Base-by-base conservation (phyloP, 2,113 vertebrate species). In the Calonectris borealis region DNA sequence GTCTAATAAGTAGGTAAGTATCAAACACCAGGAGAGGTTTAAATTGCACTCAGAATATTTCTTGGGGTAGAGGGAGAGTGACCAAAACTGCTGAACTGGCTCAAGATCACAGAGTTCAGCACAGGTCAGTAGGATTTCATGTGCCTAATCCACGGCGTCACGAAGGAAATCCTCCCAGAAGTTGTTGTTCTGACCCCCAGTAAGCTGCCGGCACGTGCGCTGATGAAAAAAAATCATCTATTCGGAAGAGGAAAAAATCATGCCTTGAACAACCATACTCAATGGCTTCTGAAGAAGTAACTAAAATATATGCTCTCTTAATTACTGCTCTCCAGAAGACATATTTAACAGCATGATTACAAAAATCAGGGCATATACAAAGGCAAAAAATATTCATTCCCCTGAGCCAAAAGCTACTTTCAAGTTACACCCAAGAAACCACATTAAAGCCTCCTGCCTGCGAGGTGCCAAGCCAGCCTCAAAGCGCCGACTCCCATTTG, bases 371-470 rank as follows among this genome's bases (percentile, higher is more conserved):
- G 80, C 52, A 24, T 18, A 32, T 34, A 82, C 81, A 36, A 80
- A 95, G 58, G 49, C 49, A 31, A 11, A 54, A 93, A 86, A 2
- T 92, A 95, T 95, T 78, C 82, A 65, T 55, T 29, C 78, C 83
- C 62, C 34, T 46, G 86, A 73, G 96, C 93, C 78, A 95, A 91
- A 93, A 87, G 86, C 94, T 91, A 54, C 77, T 91, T 85, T 65
- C 83, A 77, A 77, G 95, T 66, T 87, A 69, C 97, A 91, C 94
- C 96, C 95, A 93, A 80, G 58, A 92, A 94, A 73, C 97, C 94
- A 97, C 95, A 95, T 91, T 65, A 97, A 96, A 97, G 89, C 42
- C 58, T 93, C 21, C 44, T 60, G 86, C 18, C 14, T 83, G 38
- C 1, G 3, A 52, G 64, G 93, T 91, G 96, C 95, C 94, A 87